These are phyloP conservation scores for Trogon melanurus DNA, from an alignment of 2,113 vertebrate genomes.

Conservation along the genomic window DNA sequence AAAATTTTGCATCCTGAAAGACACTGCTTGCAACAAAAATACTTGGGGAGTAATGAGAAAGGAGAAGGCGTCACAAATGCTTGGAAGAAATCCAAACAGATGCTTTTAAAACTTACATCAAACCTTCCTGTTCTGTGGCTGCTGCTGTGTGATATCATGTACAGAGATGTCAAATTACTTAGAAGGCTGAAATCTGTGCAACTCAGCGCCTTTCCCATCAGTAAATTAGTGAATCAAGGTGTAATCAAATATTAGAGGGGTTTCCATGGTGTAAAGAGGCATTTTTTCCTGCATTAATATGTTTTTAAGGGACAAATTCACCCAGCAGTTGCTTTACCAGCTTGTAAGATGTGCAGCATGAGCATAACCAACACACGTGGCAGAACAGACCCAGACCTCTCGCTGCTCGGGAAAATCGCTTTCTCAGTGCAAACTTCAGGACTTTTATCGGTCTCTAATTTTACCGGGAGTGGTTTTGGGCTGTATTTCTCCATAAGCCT, in stretches of 20 bases:
- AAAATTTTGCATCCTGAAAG: slow-evolving; percentile 41
- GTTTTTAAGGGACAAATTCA: slow-evolving; percentile 21
- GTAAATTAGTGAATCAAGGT: slow-evolving; percentile 50
- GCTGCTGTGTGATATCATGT: slow-evolving; percentile 22
- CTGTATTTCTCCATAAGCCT: background rate
- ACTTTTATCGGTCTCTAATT: background rate
- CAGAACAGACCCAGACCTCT: background rate
- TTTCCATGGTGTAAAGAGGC: background rate
- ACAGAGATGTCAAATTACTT: slow-evolving; percentile 47
- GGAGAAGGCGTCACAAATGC: background rate
- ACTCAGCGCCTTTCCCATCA: slow-evolving; percentile 25
- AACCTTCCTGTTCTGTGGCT: slow-evolving; percentile 25
- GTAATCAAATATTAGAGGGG: slow-evolving; percentile 21
- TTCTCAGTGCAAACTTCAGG: background rate
- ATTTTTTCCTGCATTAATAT: background rate
- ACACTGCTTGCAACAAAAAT: background rate
- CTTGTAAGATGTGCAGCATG: background rate
- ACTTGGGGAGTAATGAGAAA: background rate
- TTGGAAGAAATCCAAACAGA: slow-evolving; percentile 39
- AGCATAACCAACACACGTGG: background rate
- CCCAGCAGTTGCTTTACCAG: background rate
- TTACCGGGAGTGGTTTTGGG: background rate
- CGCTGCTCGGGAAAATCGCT: background rate
- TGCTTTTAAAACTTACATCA: slow-evolving; percentile 52
- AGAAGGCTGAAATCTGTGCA: slow-evolving; percentile 31